Percentiles rank a stretch among this genome's conserved stretches.
Evolutionary conservation across 2,113 vertebrate genomes (phyloP).

Genomic region (Tenrec ecaudatus): DNA sequence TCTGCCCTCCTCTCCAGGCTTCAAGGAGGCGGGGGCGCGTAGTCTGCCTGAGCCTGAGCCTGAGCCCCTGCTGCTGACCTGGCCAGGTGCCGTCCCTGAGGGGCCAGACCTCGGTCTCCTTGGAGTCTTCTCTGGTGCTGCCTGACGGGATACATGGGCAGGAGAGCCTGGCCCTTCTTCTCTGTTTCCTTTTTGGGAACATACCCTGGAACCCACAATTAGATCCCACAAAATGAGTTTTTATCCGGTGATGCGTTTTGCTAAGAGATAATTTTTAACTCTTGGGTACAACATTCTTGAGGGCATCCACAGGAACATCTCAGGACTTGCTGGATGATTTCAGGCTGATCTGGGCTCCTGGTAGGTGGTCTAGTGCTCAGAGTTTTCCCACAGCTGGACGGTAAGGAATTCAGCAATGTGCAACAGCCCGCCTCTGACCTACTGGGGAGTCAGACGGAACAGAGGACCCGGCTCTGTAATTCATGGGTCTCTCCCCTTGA

Average conservation of each 20-base stretch:
- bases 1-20: background rate
- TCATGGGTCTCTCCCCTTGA: background rate
- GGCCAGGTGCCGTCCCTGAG: background rate
- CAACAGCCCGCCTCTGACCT: background rate
- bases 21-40: background rate
- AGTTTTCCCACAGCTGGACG: background rate
- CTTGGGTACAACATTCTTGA: background rate
- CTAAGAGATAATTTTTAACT: constrained; percentile 33
- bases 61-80: accelerated
- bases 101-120: background rate
- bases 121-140: background rate
- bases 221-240: constrained; percentile 15
- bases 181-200: constrained; percentile 2
- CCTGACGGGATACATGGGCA: background rate
- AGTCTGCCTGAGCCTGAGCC: background rate
- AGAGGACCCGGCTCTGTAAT: background rate
- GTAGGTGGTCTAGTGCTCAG: background rate
- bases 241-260: constrained; percentile 21
- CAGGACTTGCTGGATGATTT: constrained; percentile 14
- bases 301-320: background rate
- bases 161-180: background rate
- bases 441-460: background rate
- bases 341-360: constrained; percentile 2
- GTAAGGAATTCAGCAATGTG: background rate
- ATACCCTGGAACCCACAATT: background rate